A percentile compares a stretch with the other conserved stretches of the same genome.
Conservation (phyloP, 2,797 vertebrate species). For the Malurus splendens region DNA sequence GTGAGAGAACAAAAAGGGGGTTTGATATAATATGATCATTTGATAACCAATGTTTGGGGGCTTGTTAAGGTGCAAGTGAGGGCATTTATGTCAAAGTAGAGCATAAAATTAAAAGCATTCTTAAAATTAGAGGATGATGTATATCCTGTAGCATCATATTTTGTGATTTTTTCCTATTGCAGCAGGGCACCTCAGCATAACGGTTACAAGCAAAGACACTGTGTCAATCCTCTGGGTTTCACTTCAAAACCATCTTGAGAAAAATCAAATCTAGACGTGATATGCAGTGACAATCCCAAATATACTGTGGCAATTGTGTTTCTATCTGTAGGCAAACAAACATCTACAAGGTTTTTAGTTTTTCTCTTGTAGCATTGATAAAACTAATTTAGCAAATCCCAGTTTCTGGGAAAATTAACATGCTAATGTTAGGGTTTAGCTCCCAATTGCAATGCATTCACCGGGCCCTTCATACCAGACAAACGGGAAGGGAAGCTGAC, state of each 20-base stretch:
- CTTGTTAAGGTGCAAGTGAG: conserved; percentile 64
- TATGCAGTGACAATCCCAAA: not conserved
- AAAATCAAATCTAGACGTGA: conserved; percentile 29
- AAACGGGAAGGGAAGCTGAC: fast-evolving
- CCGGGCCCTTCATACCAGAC: fast-evolving
- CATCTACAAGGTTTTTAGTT: not conserved
- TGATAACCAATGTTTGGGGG: conserved; percentile 63
- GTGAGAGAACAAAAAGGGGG: conserved; percentile 58
- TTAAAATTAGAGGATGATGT: not conserved
- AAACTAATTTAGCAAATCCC: not conserved
- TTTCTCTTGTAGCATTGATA: not conserved
- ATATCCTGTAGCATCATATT: not conserved
- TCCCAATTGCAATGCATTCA: not conserved
- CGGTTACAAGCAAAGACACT: not conserved
- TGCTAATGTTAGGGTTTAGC: not conserved
- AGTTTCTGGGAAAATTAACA: not conserved
- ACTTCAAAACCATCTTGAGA: not conserved
- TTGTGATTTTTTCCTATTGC: not conserved
- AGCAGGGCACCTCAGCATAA: not conserved
- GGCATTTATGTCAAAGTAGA: conserved; percentile 37
- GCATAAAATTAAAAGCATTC: conserved; percentile 50
- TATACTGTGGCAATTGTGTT: not conserved
- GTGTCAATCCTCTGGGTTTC: conserved; percentile 2
- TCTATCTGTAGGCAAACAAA: not conserved
- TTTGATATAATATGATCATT: conserved; percentile 31